Evolutionary conservation across 2,113 vertebrate genomes (phyloP).

Genomic region (Paramormyrops kingsleyae): DNA sequence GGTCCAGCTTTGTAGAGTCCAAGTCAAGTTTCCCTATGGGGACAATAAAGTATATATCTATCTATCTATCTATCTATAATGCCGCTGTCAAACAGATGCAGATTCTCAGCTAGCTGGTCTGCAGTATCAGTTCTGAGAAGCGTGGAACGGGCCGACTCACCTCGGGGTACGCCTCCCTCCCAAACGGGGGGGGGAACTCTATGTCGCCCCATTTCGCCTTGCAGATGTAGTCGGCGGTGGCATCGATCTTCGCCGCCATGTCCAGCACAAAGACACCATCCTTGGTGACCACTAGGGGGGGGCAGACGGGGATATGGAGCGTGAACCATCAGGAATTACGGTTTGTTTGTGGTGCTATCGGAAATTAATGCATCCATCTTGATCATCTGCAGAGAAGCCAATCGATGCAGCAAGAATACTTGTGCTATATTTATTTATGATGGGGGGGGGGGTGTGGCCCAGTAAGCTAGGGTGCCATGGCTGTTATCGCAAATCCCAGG

Average conservation of each 20-base stretch:
- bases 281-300: constrained; percentile 71
- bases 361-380: not conserved
- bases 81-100: not conserved
- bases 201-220: constrained; percentile 96
- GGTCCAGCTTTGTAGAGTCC: too few species aligned
- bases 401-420: not conserved
- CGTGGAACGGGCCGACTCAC: constrained; percentile 51
- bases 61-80: not conserved
- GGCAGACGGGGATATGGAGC: not conserved
- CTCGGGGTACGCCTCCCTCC: constrained; percentile 95
- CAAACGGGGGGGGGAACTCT: constrained; percentile 94
- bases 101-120: not conserved
- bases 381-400: not conserved
- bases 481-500: not conserved
- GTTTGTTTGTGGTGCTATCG: not conserved
- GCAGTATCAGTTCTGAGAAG: not conserved
- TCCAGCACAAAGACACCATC: constrained; percentile 85
- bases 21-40: too few species aligned
- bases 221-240: constrained; percentile 92
- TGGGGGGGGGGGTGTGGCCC: not conserved
- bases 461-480: not conserved
- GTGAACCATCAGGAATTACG: not conserved
- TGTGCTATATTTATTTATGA: not conserved
- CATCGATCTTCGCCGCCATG: constrained; percentile 91
- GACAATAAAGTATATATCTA: not conserved